These are phyloP conservation scores for Geopemphigus sp. DNA, from an alignment of 1,140 invertebrate species.

Conservation along the genomic window DNA sequence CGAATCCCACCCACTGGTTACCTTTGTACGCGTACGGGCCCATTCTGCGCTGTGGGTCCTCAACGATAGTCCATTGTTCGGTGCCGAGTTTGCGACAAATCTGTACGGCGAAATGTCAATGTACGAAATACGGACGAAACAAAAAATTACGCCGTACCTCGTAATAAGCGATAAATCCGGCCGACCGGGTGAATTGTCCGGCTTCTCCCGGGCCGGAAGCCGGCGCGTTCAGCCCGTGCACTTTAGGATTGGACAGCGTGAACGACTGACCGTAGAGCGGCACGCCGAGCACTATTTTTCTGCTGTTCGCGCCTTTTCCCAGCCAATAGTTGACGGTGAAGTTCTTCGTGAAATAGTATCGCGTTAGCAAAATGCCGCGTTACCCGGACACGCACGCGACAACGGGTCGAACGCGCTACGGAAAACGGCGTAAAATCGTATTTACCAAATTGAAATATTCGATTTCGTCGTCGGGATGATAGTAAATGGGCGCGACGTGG, in stretches of 20 bases:
- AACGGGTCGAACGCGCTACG: too few relatives aligned
- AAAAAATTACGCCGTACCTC: slow-evolving; percentile 60
- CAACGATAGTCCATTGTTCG: slow-evolving; percentile 74
- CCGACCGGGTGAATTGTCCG: slow-evolving; percentile 77
- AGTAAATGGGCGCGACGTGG: slow-evolving; percentile 77
- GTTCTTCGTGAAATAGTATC: slow-evolving; percentile 62
- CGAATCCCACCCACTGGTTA: slow-evolving; percentile 86
- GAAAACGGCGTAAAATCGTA: slow-evolving; percentile 20
- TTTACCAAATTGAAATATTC: slow-evolving; percentile 58
- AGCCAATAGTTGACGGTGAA: slow-evolving; percentile 88
- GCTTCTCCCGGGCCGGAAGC: slow-evolving; percentile 72
- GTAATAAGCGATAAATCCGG: slow-evolving; percentile 85
- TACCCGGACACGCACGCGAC: too few relatives aligned
- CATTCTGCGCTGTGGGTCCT: slow-evolving; percentile 72
- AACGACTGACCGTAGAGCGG: slow-evolving; percentile 89
- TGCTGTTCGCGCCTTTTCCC: slow-evolving; percentile 71
- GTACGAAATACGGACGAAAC: too few relatives aligned
- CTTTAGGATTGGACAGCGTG: slow-evolving; percentile 61
- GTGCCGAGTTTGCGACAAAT: slow-evolving; percentile 78
- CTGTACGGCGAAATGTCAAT: slow-evolving; percentile 55
- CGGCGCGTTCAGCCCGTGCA: slow-evolving; percentile 70
- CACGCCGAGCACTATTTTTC: slow-evolving; percentile 84
- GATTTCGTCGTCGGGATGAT: slow-evolving; percentile 72
- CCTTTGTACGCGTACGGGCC: slow-evolving; percentile 83
- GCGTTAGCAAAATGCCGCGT: too few relatives aligned